Percentiles rank a stretch among this genome's conserved stretches.
These are phyloP conservation scores for Colostygia pectinataria DNA, from an alignment of 2,888 invertebrate species.

Conservation along the genomic window DNA sequence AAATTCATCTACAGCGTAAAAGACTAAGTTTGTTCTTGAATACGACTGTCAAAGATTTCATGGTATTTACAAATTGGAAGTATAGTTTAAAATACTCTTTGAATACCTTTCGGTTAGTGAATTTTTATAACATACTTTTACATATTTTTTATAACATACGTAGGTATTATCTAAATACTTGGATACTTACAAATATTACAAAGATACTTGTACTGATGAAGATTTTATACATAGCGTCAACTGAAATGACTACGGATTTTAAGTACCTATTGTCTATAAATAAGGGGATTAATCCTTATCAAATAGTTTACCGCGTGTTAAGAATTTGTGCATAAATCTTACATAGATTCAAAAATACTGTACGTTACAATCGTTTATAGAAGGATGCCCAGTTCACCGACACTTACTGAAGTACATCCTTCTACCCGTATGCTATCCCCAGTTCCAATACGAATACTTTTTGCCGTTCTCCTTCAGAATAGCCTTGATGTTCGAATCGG, in stretches of 20 bases:
- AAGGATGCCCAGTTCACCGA: constrained; percentile 75
- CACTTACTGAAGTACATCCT: constrained; percentile 79
- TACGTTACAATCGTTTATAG: constrained; percentile 50
- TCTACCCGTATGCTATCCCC: constrained; percentile 83
- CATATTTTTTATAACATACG: too few species aligned
- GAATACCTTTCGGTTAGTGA: constrained; percentile 53
- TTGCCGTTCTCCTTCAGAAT: constrained; percentile 69
- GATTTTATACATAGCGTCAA: too few species aligned
- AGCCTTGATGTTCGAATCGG: constrained; percentile 62
- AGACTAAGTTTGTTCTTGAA: constrained; percentile 5
- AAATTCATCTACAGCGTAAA: neutral
- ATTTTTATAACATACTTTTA: too few species aligned
- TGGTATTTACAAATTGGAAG: constrained; percentile 71
- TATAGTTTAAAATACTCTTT: constrained; percentile 72
- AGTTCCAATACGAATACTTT: constrained; percentile 75
- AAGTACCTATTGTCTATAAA: too few species aligned
- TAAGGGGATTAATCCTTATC: too few species aligned
- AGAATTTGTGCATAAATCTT: neutral
- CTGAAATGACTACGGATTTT: too few species aligned
- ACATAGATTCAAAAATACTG: constrained; percentile 43
- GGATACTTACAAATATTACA: too few species aligned
- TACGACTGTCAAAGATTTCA: constrained; percentile 9
- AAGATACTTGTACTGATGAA: too few species aligned
- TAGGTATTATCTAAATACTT: too few species aligned
- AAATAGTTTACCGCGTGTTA: too few species aligned